These are phyloP conservation scores for Conchocele bisecta DNA, from an alignment of 2,888 invertebrate species.

Conservation along the genomic window DNA sequence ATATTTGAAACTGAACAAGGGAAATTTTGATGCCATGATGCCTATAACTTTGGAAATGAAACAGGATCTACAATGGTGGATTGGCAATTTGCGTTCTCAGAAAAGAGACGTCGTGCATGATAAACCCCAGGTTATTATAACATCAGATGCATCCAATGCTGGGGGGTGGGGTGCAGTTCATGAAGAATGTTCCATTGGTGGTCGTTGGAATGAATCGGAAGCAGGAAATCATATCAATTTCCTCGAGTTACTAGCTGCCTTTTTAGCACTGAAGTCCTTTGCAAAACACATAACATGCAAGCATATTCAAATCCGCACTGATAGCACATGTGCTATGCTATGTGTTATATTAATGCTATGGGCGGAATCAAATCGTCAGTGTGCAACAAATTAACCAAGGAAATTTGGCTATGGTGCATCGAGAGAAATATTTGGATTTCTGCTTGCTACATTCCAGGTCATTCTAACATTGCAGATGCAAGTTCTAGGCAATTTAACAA, in stretches of 20 bases:
- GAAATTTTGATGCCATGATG: too few species aligned
- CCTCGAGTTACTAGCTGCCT: slow-evolving; percentile 20
- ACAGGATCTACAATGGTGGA: too few species aligned
- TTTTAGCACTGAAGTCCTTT: slow-evolving; percentile 21
- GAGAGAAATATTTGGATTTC: slow-evolving; percentile 8
- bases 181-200: slow-evolving; percentile 11
- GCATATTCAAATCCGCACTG: slow-evolving; percentile 6
- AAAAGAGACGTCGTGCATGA: too few species aligned
- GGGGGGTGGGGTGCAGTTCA: slow-evolving; percentile 25
- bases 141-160: too few species aligned
- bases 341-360: not conserved
- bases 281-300: not conserved
- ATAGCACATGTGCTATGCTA: not conserved
- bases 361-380: not conserved
- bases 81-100: too few species aligned
- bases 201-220: slow-evolving; percentile 15
- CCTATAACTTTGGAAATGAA: too few species aligned
- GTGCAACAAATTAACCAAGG: not conserved
- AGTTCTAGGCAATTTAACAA: slow-evolving; percentile 1
- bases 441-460: slow-evolving; percentile 7
- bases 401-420: slow-evolving; percentile 10
- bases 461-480: slow-evolving; percentile 6
- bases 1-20: too few species aligned
- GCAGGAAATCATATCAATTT: slow-evolving; percentile 22
- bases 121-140: too few species aligned